These are phyloP conservation scores for Ctenoplectra terminalis DNA, from an alignment of 1,140 invertebrate genomes.

Conservation along the genomic window DNA sequence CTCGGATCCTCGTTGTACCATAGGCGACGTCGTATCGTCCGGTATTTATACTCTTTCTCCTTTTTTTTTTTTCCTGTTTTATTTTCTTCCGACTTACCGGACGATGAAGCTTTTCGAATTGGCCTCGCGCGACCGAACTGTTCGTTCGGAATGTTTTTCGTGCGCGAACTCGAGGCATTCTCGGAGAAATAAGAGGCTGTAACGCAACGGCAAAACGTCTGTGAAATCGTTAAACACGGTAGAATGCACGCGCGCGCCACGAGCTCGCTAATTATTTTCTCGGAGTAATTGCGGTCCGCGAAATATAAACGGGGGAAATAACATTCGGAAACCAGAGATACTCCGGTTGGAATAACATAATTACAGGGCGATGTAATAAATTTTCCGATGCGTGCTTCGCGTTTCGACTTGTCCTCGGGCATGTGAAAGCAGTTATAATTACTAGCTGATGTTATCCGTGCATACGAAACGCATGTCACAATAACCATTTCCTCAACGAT, in stretches of 20 bases:
- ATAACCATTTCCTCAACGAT: constrained; percentile 3
- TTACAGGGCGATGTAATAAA: constrained; percentile 4
- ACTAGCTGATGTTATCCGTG: constrained; percentile 17
- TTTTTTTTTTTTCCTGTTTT: not conserved
- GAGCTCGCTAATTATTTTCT: constrained; percentile 15
- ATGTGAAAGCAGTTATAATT: constrained; percentile 6
- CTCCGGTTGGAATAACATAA: constrained; percentile 19
- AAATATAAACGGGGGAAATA: not conserved
- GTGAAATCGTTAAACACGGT: constrained; percentile 14
- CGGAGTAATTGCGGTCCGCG: not conserved
- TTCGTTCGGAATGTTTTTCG: not conserved
- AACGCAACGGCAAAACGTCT: not conserved
- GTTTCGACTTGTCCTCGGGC: not conserved
- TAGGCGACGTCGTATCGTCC: not conserved
- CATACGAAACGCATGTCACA: no score
- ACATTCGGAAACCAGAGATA: constrained; percentile 1
- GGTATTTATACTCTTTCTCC: constrained; percentile 12
- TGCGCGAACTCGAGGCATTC: not conserved
- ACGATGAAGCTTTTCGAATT: not conserved
- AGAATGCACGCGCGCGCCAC: not conserved
- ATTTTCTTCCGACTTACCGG: not conserved
- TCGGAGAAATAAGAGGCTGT: not conserved
- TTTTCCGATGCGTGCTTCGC: not conserved
- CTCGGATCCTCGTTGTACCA: constrained; percentile 17
- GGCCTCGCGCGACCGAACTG: not conserved